phyloP scores from a whole-genome alignment of 2,113 vertebrate species.

The Mirza zaza region DNA sequence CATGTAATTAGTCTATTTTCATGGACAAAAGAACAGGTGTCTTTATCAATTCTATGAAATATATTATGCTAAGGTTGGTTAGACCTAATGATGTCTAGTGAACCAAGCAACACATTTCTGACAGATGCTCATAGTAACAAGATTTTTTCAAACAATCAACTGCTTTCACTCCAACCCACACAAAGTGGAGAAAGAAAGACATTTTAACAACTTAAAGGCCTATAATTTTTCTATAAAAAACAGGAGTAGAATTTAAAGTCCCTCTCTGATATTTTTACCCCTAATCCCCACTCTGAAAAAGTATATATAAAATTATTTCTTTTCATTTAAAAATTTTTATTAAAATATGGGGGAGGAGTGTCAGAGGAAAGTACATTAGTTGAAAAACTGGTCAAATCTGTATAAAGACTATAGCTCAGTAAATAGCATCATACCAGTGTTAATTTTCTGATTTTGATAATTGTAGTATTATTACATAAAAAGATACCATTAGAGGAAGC shows the following conservation, averaged over 20 bases:
- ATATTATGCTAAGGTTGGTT: constrained; percentile 55
- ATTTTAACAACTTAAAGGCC: constrained; percentile 47
- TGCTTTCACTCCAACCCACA: constrained; percentile 62
- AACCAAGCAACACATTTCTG: constrained; percentile 65
- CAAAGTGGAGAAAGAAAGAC: constrained; percentile 41
- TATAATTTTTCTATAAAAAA: constrained; percentile 59
- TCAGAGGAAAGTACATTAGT: neutral
- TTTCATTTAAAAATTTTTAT: neutral
- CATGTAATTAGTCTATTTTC: constrained; percentile 75
- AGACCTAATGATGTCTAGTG: constrained; percentile 51
- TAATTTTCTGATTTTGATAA: neutral
- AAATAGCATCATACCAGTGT: neutral
- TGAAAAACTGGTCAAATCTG: neutral
- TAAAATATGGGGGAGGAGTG: neutral
- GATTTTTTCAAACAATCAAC: constrained; percentile 58
- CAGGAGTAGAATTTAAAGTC: constrained; percentile 19
- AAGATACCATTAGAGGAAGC: neutral
- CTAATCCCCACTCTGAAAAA: neutral
- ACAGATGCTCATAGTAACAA: constrained; percentile 71
- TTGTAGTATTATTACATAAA: neutral
- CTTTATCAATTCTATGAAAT: constrained; percentile 59
- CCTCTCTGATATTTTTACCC: neutral
- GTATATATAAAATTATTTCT: neutral
- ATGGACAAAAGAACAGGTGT: constrained; percentile 80
- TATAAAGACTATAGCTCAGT: neutral